Conservation (phyloP, 2,797 vertebrate species). For the Chromis chromis region DNA sequence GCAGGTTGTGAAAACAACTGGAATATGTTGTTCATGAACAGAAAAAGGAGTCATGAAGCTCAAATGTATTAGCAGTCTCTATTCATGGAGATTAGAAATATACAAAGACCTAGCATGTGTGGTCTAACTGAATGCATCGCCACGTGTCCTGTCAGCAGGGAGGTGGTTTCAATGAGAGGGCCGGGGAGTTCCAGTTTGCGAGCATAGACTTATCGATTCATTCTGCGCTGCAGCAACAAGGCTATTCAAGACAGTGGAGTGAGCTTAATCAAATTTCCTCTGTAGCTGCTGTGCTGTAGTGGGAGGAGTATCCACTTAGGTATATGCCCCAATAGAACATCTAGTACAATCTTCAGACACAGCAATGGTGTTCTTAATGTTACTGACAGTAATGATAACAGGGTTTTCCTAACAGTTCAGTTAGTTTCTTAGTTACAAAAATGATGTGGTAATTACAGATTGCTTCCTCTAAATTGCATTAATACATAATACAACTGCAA, state of each 20-base stretch:
- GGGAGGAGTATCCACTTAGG: constrained; percentile 21
- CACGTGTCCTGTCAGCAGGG: not conserved
- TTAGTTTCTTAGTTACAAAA: not conserved
- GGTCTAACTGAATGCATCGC: constrained; percentile 9
- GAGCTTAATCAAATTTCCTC: constrained; percentile 52
- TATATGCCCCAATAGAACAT: not conserved
- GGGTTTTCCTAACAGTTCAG: constrained; percentile 1
- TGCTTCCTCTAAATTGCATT: not conserved
- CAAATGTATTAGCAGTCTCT: not conserved
- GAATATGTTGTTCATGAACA: not conserved
- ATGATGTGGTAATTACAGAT: not conserved
- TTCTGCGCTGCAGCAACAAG: constrained; percentile 27
- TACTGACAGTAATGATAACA: not conserved
- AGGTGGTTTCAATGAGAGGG: constrained; percentile 22
- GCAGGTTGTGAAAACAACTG: not conserved
- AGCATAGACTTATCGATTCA: constrained; percentile 54
- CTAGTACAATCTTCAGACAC: constrained; percentile 29
- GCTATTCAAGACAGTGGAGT: constrained; percentile 33
- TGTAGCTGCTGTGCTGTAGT: constrained; percentile 25
- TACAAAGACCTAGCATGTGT: not conserved
- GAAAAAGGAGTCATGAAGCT: constrained; percentile 9
- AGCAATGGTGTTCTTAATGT: not conserved
- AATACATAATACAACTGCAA: not conserved
- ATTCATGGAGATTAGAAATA: constrained; percentile 1
- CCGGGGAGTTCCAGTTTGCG: constrained; percentile 15